Evolutionary conservation across 2,888 invertebrate genomes (phyloP), one percentile per base, ranked within the genome.

Genomic region (Caenorhabditis angaria): DNA sequence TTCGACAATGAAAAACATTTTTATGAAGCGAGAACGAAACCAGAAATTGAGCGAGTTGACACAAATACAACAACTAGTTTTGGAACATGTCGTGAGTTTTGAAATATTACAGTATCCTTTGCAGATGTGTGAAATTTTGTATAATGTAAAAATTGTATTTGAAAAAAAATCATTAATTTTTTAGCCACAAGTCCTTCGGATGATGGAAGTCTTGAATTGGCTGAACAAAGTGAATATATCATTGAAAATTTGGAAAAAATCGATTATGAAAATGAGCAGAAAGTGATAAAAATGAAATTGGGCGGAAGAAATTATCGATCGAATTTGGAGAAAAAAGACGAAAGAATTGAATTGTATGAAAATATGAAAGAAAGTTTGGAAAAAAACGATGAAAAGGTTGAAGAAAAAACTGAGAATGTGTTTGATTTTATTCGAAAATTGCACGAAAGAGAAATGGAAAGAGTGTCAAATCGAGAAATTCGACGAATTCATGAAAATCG

Each of bases 181-280:
- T 41, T 18, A 41, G 41, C 41, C 14, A 41, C 41, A 14, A 41
- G 41, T 41, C 41, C 41, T 2, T 41, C 41, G 2, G 41, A 41
- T 14, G 41, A 5, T 14, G 41, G 18, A 41, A 41, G 41, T 41
- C 10, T 41, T 6, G 41, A 41, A 5, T n/a, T 10, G 3, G 32
- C 8, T 10, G 51, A 41, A 12, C 14, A 60, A 14, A 60, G 60
- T 6, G 61, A 69, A 2, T 41, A 56, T 14, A 61, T 69, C 14
- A 32, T 25, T 6, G 27, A 64, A 4, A 12, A 28, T 12, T 27
- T 64, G 20, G 60, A 63, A 2, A 10, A 5, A 2, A 60, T 56
- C 18, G 64, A 69, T 14, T 60, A 54, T 25, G 56, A 50, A 28
- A 53, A 55, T 12, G 50, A 64, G 8, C 50, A 29, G 41, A 69